phyloP scores from a whole-genome alignment of 2,888 invertebrate genomes.

The Drosophila cracens region DNA sequence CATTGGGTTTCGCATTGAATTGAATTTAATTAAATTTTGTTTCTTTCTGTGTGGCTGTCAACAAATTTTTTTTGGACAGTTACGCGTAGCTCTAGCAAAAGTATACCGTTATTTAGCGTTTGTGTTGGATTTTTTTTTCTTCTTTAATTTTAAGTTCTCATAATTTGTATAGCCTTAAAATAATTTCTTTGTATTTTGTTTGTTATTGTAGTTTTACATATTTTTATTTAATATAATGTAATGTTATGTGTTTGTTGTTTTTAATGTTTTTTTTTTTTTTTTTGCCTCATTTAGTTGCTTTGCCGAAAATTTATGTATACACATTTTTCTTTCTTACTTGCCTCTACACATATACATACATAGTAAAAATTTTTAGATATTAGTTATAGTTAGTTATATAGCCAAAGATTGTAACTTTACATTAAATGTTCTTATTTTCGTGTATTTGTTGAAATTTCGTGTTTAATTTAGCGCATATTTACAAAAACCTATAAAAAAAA shows the following conservation, averaged over 20 bases:
- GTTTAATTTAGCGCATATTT: conserved; percentile 83
- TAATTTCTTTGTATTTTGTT: conserved; percentile 77
- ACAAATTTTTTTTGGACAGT: conserved; percentile 50
- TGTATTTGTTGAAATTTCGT: conserved; percentile 38
- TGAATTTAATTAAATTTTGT: conserved; percentile 41
- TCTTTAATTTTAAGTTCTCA: conserved; percentile 40
- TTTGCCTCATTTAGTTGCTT: conserved; percentile 78
- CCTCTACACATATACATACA: conserved; percentile 58
- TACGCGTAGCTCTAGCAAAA: conserved; percentile 66
- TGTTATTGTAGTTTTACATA: conserved; percentile 44
- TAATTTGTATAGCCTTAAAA: conserved; percentile 73
- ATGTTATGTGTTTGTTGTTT: conserved; percentile 22
- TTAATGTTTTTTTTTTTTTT: conserved; percentile 15
- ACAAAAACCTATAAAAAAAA: conserved; percentile 84
- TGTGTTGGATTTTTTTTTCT: conserved; percentile 4
- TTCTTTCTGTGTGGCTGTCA: conserved; percentile 27
- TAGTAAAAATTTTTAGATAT: conserved; percentile 54
- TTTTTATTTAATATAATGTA: conserved; percentile 45
- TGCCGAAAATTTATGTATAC: conserved; percentile 75
- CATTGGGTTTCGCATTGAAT: conserved; percentile 58
- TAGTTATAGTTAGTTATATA: conserved; percentile 57
- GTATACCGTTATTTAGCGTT: conserved; percentile 63
- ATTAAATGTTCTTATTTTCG: conserved; percentile 55
- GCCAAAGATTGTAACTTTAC: conserved; percentile 69
- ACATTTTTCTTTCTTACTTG: conserved; percentile 52